phyloP scores from a whole-genome alignment of 2,113 vertebrate genomes.

The Megaceryle maxima region DNA sequence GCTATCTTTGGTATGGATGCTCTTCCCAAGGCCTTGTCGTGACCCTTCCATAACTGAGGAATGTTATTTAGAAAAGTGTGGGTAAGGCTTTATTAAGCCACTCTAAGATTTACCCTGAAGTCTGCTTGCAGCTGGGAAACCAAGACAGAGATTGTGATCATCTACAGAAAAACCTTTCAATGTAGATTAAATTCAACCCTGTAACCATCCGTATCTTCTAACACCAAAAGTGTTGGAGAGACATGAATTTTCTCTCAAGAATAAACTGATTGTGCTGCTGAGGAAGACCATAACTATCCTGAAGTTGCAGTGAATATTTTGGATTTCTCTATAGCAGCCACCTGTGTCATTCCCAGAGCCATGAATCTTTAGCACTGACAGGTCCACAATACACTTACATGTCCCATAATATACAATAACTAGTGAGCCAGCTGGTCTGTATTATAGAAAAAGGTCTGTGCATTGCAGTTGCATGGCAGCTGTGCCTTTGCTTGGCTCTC shows the following conservation, averaged over 20 bases:
- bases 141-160: background rate
- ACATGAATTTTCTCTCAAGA: background rate
- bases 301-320: background rate
- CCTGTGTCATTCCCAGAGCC: background rate
- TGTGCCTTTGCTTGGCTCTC: background rate
- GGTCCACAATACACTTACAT: background rate
- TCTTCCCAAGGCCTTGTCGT: background rate
- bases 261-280: background rate
- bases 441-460: background rate
- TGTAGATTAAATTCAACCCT: background rate
- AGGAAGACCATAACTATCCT: background rate
- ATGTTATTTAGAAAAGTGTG: background rate
- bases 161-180: background rate
- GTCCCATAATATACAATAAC: no score
- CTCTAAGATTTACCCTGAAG: background rate
- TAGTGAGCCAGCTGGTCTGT: background rate
- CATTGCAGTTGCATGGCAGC: no score
- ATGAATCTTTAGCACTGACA: background rate
- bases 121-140: background rate
- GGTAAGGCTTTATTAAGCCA: background rate
- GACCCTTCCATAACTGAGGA: background rate
- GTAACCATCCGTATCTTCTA: background rate
- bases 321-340: background rate
- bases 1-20: background rate
- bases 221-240: background rate